phyloP scores from a whole-genome alignment of 2,797 vertebrate genomes.

The Eulemur rubriventer region DNA sequence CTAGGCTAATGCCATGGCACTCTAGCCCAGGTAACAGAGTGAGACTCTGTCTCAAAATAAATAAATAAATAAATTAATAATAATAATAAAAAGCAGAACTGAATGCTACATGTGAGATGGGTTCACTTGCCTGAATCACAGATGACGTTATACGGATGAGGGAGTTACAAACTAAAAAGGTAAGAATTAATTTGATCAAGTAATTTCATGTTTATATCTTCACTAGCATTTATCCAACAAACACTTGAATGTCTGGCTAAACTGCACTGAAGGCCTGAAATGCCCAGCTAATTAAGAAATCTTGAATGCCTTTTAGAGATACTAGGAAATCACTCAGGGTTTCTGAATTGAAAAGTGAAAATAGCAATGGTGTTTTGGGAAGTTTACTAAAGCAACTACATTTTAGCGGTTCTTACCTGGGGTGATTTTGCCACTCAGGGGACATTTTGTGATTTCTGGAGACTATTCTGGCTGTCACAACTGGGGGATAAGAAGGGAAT shows the following conservation, averaged over 20 bases:
- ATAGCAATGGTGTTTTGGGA: background rate
- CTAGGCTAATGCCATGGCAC: too few species aligned
- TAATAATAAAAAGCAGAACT: background rate
- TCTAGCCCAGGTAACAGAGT: too few species aligned
- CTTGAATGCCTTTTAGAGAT: background rate
- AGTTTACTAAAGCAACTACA: background rate
- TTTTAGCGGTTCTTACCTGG: background rate
- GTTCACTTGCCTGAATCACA: background rate
- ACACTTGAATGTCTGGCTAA: background rate
- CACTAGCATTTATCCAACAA: background rate
- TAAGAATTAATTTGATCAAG: background rate
- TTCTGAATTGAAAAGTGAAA: background rate
- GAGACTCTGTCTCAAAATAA: too few species aligned
- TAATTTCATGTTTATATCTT: background rate
- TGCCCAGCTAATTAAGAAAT: background rate
- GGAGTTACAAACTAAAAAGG: conserved; percentile 9
- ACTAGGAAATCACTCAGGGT: background rate
- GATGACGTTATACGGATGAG: background rate
- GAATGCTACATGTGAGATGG: background rate
- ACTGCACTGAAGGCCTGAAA: background rate
- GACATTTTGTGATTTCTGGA: background rate
- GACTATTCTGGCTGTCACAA: background rate
- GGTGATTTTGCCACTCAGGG: background rate
- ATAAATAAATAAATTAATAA: too few species aligned
- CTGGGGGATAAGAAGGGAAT: background rate